A percentile compares a stretch with the other conserved stretches of the same genome.
Conservation (phyloP, 2,113 vertebrate species). For the Micronycteris hirsuta region DNA sequence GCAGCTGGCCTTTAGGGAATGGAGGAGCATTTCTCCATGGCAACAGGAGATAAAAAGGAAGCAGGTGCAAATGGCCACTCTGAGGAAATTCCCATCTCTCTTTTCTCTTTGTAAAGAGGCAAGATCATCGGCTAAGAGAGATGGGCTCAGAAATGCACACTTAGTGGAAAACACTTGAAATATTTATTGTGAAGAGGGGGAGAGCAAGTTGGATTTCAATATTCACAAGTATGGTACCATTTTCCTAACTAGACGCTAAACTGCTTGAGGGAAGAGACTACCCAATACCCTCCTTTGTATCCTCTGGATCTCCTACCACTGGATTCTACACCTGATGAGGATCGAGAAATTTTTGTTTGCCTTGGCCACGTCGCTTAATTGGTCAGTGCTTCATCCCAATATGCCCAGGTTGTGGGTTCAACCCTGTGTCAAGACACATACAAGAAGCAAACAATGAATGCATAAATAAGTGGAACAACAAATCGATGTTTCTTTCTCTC, state of each 20-base stretch:
- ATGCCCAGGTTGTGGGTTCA: no score
- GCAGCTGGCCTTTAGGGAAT: not conserved
- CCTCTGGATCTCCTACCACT: not conserved
- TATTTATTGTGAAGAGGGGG: not conserved
- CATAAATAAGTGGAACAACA: no score
- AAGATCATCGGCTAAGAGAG: not conserved
- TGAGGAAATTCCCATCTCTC: not conserved
- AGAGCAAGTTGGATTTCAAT: not conserved
- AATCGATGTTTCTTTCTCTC: no score
- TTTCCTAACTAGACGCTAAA: not conserved
- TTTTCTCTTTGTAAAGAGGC: not conserved
- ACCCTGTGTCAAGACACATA: no score
- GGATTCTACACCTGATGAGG: not conserved
- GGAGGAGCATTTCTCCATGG: not conserved
- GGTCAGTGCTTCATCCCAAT: no score
- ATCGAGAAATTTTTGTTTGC: not conserved
- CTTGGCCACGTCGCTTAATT: no score
- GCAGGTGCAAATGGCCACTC: not conserved
- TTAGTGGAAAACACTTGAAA: not conserved
- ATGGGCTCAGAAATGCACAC: not conserved
- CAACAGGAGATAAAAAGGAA: not conserved
- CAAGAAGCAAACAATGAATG: no score
- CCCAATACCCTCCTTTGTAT: not conserved
- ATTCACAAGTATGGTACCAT: not conserved
- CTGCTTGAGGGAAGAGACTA: not conserved